Evolutionary conservation across 2,113 vertebrate species (phyloP), one percentile per base, ranked within the genome.

Genomic region (Microtus oregoni): DNA sequence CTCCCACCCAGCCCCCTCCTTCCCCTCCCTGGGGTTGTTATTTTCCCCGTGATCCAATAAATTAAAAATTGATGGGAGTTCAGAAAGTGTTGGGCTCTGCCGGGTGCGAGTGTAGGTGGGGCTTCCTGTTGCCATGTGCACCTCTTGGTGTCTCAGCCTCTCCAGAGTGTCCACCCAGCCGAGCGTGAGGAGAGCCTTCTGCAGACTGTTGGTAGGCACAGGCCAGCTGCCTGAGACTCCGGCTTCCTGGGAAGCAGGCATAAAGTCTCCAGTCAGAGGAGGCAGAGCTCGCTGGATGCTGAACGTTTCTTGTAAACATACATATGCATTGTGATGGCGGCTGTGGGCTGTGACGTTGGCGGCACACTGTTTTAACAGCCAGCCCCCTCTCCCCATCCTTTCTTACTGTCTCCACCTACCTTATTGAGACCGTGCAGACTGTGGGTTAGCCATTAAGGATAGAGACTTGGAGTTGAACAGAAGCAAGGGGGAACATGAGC

Each of bases 261-360:
- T 95, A 86, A 95, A 92, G 94, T 90, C 96, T 97, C 94, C 94
- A 94, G 94, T 5, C 61, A 44, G 38, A 85, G 26, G 97, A 93
- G 52, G 65, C 41, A 75, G 98, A 92, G 97, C 97, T 93, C n/a
- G 20, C 90, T 20, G 89, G 4, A 94, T 97, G 96, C 90, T 0
- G 81, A 90, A 76, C 90, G 1, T 93, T 96, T 97, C 98, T 94
- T 92, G 97, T 98, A 97, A 97, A 91, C 93, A 63, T 72, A 61
- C 76, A 91, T 26, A 86, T 95, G 90, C 90, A 96, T 96, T 95
- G 92, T 75, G 96, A 90, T 94, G 96, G 97, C 52, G 81, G 77
- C 55, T n/a, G 97, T 97, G 98, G 81, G 77, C 55, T n/a, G 97
- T 97, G 98, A 97, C 96, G 97, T 96, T 79, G 96, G 97, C 81